phyloP scores from a whole-genome alignment of 2,888 invertebrate species.

The Athalia circularis region DNA sequence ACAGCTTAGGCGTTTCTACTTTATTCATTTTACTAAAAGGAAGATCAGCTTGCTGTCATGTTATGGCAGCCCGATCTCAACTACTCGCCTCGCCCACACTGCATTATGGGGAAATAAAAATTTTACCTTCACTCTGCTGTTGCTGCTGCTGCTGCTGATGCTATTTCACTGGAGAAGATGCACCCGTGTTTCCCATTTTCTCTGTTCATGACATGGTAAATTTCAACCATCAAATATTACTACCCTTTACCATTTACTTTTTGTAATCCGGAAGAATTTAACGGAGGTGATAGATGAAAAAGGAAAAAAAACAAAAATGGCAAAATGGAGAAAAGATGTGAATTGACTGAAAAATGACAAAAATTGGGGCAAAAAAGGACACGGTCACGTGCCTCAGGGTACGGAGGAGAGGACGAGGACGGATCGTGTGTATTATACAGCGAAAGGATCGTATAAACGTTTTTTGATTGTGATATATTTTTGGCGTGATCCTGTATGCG shows the following conservation, averaged over 20 bases:
- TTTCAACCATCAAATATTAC: too few relatives aligned
- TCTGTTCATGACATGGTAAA: too few relatives aligned
- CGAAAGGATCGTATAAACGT: not conserved
- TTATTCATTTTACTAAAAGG: constrained; percentile 1
- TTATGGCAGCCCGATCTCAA: not conserved
- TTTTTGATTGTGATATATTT: constrained; percentile 1
- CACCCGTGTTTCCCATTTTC: too few relatives aligned
- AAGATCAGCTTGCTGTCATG: not conserved
- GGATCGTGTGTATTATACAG: not conserved
- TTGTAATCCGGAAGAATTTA: too few relatives aligned
- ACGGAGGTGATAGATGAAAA: too few relatives aligned
- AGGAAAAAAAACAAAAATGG: too few relatives aligned
- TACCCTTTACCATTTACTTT: too few relatives aligned
- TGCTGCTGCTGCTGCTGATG: constrained; percentile 37
- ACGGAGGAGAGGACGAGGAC: not conserved
- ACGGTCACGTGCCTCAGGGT: not conserved
- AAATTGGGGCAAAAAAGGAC: not conserved
- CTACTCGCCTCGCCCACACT: not conserved
- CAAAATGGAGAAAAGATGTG: too few relatives aligned
- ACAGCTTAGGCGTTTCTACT: not conserved
- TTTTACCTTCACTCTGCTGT: not conserved
- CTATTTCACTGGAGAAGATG: not conserved
- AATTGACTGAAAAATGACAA: too few relatives aligned
- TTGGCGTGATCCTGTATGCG: constrained; percentile 20
- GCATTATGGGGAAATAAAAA: not conserved